phyloP scores from a whole-genome alignment of 2,888 invertebrate species.

The Clistopyga incitator region DNA sequence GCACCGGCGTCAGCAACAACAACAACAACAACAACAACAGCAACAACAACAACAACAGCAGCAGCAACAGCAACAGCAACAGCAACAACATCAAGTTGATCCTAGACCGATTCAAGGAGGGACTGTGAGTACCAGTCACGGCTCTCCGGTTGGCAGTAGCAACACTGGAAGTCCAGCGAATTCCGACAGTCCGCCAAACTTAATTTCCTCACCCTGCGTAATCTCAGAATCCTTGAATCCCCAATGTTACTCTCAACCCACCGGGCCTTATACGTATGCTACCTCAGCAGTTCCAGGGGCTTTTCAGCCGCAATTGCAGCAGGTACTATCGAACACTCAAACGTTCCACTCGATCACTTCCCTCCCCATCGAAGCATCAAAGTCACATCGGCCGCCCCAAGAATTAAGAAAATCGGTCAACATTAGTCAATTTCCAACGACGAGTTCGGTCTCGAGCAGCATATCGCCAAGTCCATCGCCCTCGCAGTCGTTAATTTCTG shows the following conservation, averaged over 20 bases:
- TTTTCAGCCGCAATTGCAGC: slow-evolving; percentile 70
- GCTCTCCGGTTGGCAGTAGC: slow-evolving; percentile 87
- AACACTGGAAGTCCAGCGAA: slow-evolving; percentile 85
- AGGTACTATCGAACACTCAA: slow-evolving; percentile 72
- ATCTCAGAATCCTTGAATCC: slow-evolving; percentile 81
- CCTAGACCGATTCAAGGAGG: slow-evolving; percentile 93
- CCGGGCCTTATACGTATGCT: slow-evolving; percentile 80
- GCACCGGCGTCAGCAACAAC: slow-evolving; percentile 78
- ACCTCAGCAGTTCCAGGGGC: slow-evolving; percentile 71
- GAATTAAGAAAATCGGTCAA: slow-evolving; percentile 72
- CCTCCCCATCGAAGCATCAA: slow-evolving; percentile 40
- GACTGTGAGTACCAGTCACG: slow-evolving; percentile 93
- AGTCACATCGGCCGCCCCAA: slow-evolving; percentile 30
- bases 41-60: not conserved
- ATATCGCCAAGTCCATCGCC: slow-evolving; percentile 76
- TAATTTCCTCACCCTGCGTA: slow-evolving; percentile 79
- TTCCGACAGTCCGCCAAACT: slow-evolving; percentile 84
- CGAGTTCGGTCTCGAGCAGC: slow-evolving; percentile 74
- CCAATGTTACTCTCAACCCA: slow-evolving; percentile 81
- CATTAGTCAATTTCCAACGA: slow-evolving; percentile 52
- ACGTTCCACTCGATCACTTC: slow-evolving; percentile 34
- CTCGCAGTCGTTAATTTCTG: slow-evolving; percentile 69
- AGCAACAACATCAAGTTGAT: slow-evolving; percentile 85
- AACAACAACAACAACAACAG: not conserved
- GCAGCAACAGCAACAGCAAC: slow-evolving; percentile 2